Conservation (phyloP, 2,888 invertebrate species). For the Synanthedon myopaeformis region DNA sequence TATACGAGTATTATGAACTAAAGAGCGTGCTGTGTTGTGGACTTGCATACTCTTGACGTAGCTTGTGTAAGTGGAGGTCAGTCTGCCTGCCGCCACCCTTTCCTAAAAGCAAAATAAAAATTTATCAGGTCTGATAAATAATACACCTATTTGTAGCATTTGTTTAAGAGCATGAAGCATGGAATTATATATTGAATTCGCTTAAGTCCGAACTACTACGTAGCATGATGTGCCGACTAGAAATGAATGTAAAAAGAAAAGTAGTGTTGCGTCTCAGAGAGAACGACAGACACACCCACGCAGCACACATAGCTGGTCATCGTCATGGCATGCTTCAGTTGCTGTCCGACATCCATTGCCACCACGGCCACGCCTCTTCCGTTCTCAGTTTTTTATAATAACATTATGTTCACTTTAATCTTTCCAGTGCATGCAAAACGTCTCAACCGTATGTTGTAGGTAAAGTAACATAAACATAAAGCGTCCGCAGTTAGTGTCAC, state of each 20-base stretch:
- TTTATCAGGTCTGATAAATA: background rate
- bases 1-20: too few relatives aligned
- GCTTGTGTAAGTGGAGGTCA: too few relatives aligned
- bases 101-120: too few relatives aligned
- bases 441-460: background rate
- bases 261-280: conserved; percentile 1
- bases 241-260: conserved; percentile 3
- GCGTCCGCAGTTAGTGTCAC: conserved; percentile 26
- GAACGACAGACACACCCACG: conserved; percentile 15
- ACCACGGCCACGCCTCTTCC: conserved; percentile 31
- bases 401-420: background rate
- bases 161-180: background rate
- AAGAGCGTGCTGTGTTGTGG: too few relatives aligned
- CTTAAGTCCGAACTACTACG: background rate
- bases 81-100: too few relatives aligned
- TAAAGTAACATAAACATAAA: too few relatives aligned
- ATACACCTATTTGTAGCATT: background rate
- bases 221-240: background rate
- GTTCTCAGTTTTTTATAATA: conserved; percentile 28
- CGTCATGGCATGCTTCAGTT: conserved; percentile 28
- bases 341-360: conserved; percentile 24
- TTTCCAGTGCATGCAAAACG: background rate
- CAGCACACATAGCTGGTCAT: conserved; percentile 2
- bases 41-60: too few relatives aligned
- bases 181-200: background rate